Conservation (phyloP, 2,113 vertebrate genomes). For the Microcebus murinus region DNA sequence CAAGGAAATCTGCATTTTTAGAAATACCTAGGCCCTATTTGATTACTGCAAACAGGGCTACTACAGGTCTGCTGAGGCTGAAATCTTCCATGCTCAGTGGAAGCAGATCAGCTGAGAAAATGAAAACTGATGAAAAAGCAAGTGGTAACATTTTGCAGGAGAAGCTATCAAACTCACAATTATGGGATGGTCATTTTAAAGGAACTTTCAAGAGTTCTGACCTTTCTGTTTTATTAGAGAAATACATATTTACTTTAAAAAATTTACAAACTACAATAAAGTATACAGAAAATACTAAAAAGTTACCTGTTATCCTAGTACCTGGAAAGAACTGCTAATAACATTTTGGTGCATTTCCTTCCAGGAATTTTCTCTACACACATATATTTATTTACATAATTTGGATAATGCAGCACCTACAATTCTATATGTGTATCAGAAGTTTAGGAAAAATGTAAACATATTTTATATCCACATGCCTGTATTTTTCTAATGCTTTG, state of each 20-base stretch:
- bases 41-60: background rate
- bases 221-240: slow-evolving; percentile 23
- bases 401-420: background rate
- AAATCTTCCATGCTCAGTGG: background rate
- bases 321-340: background rate
- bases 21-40: background rate
- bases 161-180: background rate
- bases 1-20: background rate
- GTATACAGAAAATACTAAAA: background rate
- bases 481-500: background rate
- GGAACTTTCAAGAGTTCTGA: background rate
- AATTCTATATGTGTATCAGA: background rate
- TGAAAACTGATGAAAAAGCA: background rate
- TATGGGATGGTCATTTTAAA: background rate
- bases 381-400: background rate
- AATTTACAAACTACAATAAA: background rate
- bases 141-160: background rate
- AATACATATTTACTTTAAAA: background rate
- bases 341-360: background rate
- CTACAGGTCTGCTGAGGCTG: background rate
- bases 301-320: background rate
- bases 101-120: background rate
- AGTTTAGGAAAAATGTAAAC: background rate
- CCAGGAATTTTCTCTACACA: background rate
- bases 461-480: background rate